These are phyloP conservation scores for Brachyhypopomus gauderio DNA, from an alignment of 2,113 vertebrate genomes.

Conservation along the genomic window DNA sequence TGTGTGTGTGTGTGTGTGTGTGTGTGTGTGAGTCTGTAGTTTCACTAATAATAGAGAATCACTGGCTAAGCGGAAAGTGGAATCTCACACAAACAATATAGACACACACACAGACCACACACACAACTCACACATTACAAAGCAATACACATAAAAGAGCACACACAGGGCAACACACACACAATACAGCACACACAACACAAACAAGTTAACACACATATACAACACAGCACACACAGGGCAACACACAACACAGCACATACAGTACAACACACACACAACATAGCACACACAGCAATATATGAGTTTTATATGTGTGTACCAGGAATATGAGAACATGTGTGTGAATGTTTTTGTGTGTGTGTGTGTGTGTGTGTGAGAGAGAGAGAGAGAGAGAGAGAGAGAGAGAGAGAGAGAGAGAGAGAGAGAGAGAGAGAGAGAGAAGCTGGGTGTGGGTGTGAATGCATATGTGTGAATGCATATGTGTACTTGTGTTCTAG, in stretches of 20 bases:
- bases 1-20: too few relatives aligned
- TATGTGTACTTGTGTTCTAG: not conserved
- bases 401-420: not conserved
- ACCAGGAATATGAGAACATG: constrained; percentile 1
- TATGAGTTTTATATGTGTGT: constrained; percentile 9
- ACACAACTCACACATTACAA: not conserved
- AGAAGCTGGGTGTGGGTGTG: not conserved
- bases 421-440: not conserved
- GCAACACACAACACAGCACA: not conserved
- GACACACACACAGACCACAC: not conserved
- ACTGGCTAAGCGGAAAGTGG: constrained; percentile 36
- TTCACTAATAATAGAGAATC: constrained; percentile 14
- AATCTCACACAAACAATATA: not conserved
- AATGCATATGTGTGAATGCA: constrained; percentile 14
- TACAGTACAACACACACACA: not conserved
- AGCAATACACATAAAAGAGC: not conserved
- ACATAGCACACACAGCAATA: not conserved
- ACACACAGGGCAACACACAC: not conserved
- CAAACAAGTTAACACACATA: not conserved
- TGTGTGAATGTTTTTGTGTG: not conserved
- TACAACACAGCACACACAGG: not conserved
- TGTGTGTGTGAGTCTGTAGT: not conserved
- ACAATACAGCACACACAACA: not conserved
- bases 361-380: not conserved
- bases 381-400: not conserved